Evolutionary conservation across 2,888 invertebrate genomes (phyloP).

Genomic region (Volucella bombylans): DNA sequence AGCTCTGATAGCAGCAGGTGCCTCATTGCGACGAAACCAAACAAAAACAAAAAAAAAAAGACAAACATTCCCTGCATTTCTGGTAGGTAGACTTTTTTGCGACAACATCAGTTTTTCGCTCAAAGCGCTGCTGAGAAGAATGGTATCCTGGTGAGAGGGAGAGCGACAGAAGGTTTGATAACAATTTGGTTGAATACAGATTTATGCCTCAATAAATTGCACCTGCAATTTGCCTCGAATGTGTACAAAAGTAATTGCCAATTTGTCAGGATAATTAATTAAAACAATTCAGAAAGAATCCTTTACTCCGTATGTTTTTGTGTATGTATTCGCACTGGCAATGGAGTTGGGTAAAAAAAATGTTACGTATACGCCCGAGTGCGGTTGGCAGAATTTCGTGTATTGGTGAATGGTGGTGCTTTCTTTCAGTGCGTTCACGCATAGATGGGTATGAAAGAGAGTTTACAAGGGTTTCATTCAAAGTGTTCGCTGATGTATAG

Average conservation of each 20-base stretch:
- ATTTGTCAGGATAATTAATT: conserved; percentile 66
- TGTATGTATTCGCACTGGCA: background rate
- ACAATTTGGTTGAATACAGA: conserved; percentile 38
- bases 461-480: background rate
- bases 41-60: conserved; percentile 10
- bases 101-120: conserved; percentile 26
- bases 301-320: background rate
- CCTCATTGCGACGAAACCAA: conserved; percentile 28
- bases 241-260: conserved; percentile 61
- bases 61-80: conserved; percentile 5
- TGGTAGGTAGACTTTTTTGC: conserved; percentile 11
- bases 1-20: conserved; percentile 52
- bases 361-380: conserved; percentile 53
- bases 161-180: background rate
- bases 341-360: background rate
- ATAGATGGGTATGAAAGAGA: background rate
- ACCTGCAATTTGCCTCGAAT: conserved; percentile 66
- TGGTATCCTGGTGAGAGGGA: background rate
- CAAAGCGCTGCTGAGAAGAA: conserved; percentile 24
- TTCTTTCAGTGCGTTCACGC: background rate
- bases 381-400: background rate
- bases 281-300: conserved; percentile 20
- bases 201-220: conserved; percentile 67
- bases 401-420: background rate
- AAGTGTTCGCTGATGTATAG: too few species aligned